A percentile compares a stretch with the other conserved stretches of the same genome.
These are phyloP conservation scores for Margaritifera margaritifera DNA, from an alignment of 2,888 invertebrate genomes.

Conservation along the genomic window DNA sequence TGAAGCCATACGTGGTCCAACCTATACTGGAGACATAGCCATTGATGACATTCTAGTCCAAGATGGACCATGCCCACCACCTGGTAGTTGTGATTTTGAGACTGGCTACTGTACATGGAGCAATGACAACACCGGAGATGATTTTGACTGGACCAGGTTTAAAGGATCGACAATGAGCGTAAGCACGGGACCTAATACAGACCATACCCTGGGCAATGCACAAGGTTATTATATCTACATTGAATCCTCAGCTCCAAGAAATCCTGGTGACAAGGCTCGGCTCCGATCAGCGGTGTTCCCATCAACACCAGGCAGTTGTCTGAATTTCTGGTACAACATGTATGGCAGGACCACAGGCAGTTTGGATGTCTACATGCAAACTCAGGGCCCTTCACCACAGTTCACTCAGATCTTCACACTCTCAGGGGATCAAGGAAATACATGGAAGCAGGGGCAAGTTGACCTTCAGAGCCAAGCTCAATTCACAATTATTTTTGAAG, in stretches of 20 bases:
- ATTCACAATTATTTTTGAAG: constrained; percentile 55
- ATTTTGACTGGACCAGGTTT: constrained; percentile 61
- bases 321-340: constrained; percentile 63
- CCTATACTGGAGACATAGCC: constrained; percentile 59
- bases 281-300: constrained; percentile 60
- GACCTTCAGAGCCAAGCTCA: constrained; percentile 34
- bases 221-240: constrained; percentile 75
- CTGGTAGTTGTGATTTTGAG: constrained; percentile 65
- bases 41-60: constrained; percentile 62
- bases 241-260: constrained; percentile 77
- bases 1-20: constrained; percentile 57
- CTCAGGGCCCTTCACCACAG: constrained; percentile 2
- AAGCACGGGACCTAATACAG: constrained; percentile 56
- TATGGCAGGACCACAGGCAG: constrained; percentile 50
- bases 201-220: constrained; percentile 53
- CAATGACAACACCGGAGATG: constrained; percentile 43
- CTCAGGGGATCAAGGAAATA: constrained; percentile 46
- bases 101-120: constrained; percentile 51
- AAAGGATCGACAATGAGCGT: constrained; percentile 41
- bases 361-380: constrained; percentile 46
- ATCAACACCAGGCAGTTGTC: constrained; percentile 35
- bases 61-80: constrained; percentile 47
- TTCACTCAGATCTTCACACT: constrained; percentile 21
- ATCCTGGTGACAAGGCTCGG: constrained; percentile 77
- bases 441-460: constrained; percentile 54